Conservation (phyloP, 2,113 vertebrate species). For the Myiopsitta monachus region DNA sequence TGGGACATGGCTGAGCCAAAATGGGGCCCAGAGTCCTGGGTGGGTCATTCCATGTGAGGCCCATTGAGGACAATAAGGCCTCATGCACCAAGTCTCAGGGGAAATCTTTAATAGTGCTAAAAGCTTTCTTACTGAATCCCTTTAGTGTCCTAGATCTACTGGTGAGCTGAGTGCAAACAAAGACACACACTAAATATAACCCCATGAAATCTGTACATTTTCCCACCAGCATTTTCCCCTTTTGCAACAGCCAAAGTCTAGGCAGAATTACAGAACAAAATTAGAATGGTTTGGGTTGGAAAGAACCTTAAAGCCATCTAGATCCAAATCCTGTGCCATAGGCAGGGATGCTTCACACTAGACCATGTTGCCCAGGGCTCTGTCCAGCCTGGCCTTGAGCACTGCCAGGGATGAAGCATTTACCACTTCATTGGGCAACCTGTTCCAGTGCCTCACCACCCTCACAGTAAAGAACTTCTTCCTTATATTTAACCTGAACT, state of each 20-base stretch:
- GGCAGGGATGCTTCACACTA: neutral
- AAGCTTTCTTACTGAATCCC: neutral
- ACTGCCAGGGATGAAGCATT: neutral
- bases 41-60: neutral
- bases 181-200: neutral
- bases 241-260: neutral
- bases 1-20: neutral
- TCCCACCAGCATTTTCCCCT: neutral
- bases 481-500: neutral
- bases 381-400: neutral
- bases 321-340: neutral
- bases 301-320: neutral
- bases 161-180: neutral
- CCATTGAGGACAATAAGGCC: neutral
- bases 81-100: neutral
- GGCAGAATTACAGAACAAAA: neutral
- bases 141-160: neutral
- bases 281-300: neutral
- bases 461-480: neutral
- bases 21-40: neutral
- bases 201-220: neutral
- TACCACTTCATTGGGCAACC: neutral
- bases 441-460: neutral
- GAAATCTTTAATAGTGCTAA: neutral
- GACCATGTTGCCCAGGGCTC: neutral